Evolutionary conservation across 2,797 vertebrate species (phyloP).

Genomic region (Macrochelys suwanniensis): DNA sequence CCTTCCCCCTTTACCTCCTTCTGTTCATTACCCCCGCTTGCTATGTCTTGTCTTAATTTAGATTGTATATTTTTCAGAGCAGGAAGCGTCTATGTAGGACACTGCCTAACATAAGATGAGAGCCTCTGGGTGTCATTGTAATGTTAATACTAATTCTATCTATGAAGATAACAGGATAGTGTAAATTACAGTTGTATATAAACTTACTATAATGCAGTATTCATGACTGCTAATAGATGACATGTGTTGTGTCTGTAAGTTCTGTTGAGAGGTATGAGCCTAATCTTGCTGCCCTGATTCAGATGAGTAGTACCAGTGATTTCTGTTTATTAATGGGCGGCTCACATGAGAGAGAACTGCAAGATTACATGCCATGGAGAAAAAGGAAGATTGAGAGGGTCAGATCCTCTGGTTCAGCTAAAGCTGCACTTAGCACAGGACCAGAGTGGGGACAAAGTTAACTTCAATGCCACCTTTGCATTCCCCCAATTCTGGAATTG

Average conservation of each 20-base stretch:
- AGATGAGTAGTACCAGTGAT: not conserved
- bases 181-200: not conserved
- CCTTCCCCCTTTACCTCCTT: not conserved
- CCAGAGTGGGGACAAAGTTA: not conserved
- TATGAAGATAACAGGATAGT: not conserved
- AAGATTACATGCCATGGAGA: rapidly evolving
- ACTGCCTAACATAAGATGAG: not conserved
- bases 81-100: not conserved
- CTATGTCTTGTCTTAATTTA: not conserved
- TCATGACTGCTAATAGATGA: not conserved
- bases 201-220: not conserved
- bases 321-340: not conserved
- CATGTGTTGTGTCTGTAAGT: not conserved
- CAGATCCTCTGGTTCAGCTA: not conserved
- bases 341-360: not conserved
- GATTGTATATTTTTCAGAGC: not conserved
- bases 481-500: not conserved
- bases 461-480: not conserved
- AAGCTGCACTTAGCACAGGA: not conserved
- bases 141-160: not conserved
- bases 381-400: not conserved
- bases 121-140: not conserved
- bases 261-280: not conserved
- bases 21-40: not conserved
- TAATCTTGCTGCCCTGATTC: not conserved